These are phyloP conservation scores for Mystacides longicornis DNA, from an alignment of 2,888 invertebrate species.

Conservation along the genomic window DNA sequence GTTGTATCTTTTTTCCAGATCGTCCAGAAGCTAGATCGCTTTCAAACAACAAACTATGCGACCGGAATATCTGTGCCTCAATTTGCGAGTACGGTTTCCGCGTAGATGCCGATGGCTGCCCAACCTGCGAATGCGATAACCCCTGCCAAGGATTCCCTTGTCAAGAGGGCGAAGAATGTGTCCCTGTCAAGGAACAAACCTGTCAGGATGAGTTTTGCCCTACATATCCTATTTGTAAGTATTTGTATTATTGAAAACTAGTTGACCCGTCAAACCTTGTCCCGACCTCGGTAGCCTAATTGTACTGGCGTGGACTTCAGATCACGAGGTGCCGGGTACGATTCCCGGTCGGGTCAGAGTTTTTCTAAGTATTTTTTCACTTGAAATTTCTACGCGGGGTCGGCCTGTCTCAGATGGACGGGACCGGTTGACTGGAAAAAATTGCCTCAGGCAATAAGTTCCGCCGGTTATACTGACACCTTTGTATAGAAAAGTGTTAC, in stretches of 20 bases:
- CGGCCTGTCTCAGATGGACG: too few relatives aligned
- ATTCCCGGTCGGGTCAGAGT: too few relatives aligned
- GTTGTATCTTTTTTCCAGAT: constrained; percentile 29
- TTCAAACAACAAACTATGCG: constrained; percentile 48
- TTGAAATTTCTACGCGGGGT: too few relatives aligned
- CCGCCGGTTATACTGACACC: too few relatives aligned
- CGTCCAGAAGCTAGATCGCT: constrained; percentile 48
- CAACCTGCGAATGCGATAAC: constrained; percentile 79
- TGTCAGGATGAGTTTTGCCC: constrained; percentile 59
- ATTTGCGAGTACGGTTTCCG: constrained; percentile 82
- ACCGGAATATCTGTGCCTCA: constrained; percentile 68
- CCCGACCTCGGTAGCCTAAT: too few relatives aligned
- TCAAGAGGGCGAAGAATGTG: constrained; percentile 64
- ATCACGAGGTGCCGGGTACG: too few relatives aligned
- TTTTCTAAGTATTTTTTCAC: too few relatives aligned
- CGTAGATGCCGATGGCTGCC: constrained; percentile 60
- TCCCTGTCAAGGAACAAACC: constrained; percentile 61
- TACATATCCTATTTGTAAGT: constrained; percentile 71
- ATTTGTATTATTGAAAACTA: background rate
- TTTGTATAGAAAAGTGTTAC: too few relatives aligned
- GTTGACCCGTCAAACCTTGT: too few relatives aligned
- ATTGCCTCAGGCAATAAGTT: too few relatives aligned
- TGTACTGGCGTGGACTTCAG: too few relatives aligned
- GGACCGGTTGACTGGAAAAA: too few relatives aligned
- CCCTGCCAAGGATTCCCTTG: constrained; percentile 75